Percentiles rank a stretch among this genome's conserved stretches.
Evolutionary conservation across 1,140 invertebrate genomes (phyloP).

Genomic region (Nephila pilipes): DNA sequence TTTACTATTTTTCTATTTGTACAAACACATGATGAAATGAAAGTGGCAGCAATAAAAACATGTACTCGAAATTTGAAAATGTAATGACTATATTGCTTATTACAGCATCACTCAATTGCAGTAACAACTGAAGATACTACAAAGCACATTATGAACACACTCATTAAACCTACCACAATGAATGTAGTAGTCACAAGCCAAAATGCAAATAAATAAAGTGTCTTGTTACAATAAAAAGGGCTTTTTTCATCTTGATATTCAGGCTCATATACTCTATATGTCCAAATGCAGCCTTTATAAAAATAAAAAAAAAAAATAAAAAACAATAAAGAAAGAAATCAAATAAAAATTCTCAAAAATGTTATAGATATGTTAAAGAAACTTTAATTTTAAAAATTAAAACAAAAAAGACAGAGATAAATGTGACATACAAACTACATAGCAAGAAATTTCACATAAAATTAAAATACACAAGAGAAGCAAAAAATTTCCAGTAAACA

Average conservation of each 20-base stretch:
- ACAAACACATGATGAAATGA: neutral
- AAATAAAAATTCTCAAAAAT: too few species aligned
- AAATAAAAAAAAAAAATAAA: neutral
- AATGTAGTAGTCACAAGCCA: constrained; percentile 86
- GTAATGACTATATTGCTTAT: neutral
- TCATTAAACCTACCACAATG: constrained; percentile 83
- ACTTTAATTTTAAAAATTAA: too few species aligned
- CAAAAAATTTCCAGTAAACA: too few species aligned
- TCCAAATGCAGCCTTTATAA: constrained; percentile 86
- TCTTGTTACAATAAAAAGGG: constrained; percentile 87
- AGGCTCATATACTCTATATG: constrained; percentile 88
- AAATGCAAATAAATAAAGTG: constrained; percentile 89
- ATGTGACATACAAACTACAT: too few species aligned
- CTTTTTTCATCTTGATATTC: constrained; percentile 86
- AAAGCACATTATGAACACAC: constrained; percentile 84
- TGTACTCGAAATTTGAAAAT: neutral
- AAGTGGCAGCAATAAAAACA: neutral
- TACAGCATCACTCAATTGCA: constrained; percentile 57
- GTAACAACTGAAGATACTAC: constrained; percentile 82
- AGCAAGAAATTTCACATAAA: too few species aligned
- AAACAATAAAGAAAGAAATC: neutral
- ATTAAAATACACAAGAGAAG: too few species aligned
- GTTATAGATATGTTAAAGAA: too few species aligned
- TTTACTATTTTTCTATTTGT: neutral
- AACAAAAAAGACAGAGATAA: too few species aligned